Evolutionary conservation across 2,888 invertebrate genomes (phyloP).

Genomic region (Tetanocera ferruginea): DNA sequence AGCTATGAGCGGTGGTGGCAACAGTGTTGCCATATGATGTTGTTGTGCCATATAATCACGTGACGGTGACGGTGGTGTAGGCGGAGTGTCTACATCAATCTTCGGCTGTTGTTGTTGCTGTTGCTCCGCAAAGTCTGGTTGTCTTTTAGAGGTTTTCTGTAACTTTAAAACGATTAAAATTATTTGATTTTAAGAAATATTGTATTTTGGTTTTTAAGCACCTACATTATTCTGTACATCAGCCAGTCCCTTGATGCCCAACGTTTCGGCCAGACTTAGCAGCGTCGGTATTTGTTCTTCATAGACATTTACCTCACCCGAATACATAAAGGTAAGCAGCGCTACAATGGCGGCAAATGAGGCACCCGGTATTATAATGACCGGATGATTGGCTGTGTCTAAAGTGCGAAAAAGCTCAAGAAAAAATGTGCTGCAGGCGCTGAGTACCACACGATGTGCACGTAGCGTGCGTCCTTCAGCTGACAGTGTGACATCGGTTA

Average conservation of each 20-base stretch:
- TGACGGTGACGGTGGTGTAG: constrained; percentile 54
- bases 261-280: constrained; percentile 81
- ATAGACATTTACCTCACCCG: constrained; percentile 88
- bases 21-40: neutral
- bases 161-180: constrained; percentile 37
- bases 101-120: constrained; percentile 30
- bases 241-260: constrained; percentile 86
- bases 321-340: constrained; percentile 88
- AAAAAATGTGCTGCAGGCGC: constrained; percentile 92
- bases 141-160: constrained; percentile 45
- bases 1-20: constrained; percentile 9
- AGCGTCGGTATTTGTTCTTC: constrained; percentile 83
- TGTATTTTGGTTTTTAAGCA: neutral
- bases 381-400: constrained; percentile 68
- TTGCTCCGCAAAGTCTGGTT: constrained; percentile 48
- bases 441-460: constrained; percentile 88
- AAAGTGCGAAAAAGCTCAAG: constrained; percentile 81
- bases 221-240: constrained; percentile 79
- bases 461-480: constrained; percentile 87
- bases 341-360: constrained; percentile 72
- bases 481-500: constrained; percentile 89
- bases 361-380: constrained; percentile 69
- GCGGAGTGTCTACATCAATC: constrained; percentile 36
- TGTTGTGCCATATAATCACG: constrained; percentile 19
- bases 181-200: neutral